Evolutionary conservation across 2,113 vertebrate species (phyloP).

Genomic region (Leucosticte australis): DNA sequence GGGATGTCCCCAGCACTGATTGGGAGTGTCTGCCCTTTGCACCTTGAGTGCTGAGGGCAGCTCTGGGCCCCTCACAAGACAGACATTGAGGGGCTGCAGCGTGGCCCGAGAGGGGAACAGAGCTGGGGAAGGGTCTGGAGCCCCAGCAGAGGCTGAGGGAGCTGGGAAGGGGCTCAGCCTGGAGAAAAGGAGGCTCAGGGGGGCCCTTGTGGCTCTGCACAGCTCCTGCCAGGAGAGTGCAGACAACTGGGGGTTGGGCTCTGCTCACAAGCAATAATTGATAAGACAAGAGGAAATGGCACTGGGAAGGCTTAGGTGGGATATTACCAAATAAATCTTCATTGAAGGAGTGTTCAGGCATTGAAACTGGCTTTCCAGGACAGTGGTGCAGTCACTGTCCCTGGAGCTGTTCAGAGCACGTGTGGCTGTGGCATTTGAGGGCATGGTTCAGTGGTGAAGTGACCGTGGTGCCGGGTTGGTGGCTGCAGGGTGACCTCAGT

Average conservation of each 20-base stretch:
- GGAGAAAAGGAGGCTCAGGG: neutral
- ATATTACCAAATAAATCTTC: no score
- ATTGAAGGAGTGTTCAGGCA: neutral
- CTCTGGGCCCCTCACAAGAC: neutral
- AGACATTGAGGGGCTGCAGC: rapidly evolving
- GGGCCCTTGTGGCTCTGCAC: neutral
- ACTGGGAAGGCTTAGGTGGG: neutral
- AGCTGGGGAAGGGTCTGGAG: neutral
- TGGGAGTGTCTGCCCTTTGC: neutral
- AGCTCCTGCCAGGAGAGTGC: neutral
- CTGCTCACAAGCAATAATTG: neutral
- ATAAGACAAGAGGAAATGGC: neutral
- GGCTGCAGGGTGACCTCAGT: neutral
- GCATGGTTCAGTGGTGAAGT: neutral
- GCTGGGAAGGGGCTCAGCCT: neutral
- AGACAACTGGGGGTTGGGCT: rapidly evolving
- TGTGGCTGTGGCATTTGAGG: neutral
- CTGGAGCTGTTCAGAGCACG: neutral
- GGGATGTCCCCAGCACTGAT: rapidly evolving
- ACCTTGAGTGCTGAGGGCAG: rapidly evolving
- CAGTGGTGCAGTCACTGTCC: no score
- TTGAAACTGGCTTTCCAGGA: neutral
- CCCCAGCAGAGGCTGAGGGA: rapidly evolving
- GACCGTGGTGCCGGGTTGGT: rapidly evolving
- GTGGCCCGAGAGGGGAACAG: rapidly evolving